Evolutionary conservation across 2,888 invertebrate species (phyloP), one percentile per base, ranked within the genome.

Genomic region (Drosophila nigricruria): DNA sequence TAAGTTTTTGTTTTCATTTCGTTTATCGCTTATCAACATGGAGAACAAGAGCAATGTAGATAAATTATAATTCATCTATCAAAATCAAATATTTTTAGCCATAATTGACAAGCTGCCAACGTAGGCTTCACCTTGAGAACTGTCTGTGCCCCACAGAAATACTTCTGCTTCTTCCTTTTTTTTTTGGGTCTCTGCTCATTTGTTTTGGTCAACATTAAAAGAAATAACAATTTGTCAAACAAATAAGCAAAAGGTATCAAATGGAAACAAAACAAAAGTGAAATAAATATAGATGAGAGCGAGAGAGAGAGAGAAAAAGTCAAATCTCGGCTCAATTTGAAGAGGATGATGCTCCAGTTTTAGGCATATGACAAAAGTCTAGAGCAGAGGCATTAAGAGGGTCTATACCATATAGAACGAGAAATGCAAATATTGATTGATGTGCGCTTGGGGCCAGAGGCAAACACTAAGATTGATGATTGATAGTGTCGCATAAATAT

Each of bases 401-500:
- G 56, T 20, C 8, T 18, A 52, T 49, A 58, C 52, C 9, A 12
- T 42, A 42, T 42, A 10, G 23, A 12, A n/a, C 25, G 53, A 66
- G 60, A 73, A 73, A 83, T 87, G 75, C 77, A 73, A 87, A 84
- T 84, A 78, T 78, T 81, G 82, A 83, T 81, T 81, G 84, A 84
- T 87, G 75, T 72, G 69, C 60, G 49, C 38, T 53, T 38, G 25
- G 52, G 32, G 66, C 30, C 38, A 27, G 6, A 60, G 56, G 56
- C 42, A 42, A 27, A 30, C 50, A 75, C 70, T 42, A 76, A 78
- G 88, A 83, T 81, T 85, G 79, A 82, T 88, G 85, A 88, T 88
- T 83, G 85, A 88, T 84, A 88, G 88, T 79, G 85, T 88, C 85
- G 70, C 85, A 88, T 84, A 88, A 83, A 83, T 88, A 79, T 84